These are phyloP conservation scores for Troides aeacus DNA, from an alignment of 2,888 invertebrate species.

Conservation along the genomic window DNA sequence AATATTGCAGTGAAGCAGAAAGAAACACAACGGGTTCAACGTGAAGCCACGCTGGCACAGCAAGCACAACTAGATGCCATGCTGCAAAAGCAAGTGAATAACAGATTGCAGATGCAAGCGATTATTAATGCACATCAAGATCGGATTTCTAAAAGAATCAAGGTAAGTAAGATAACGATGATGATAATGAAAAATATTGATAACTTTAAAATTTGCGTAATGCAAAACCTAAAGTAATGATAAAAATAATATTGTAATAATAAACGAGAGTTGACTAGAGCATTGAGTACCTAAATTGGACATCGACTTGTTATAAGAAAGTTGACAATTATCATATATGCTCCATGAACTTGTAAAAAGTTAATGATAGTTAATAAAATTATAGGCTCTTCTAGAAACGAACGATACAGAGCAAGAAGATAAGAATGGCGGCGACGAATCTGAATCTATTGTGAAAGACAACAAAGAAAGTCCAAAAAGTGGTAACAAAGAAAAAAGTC, in stretches of 20 bases:
- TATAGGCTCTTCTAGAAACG: constrained; percentile 59
- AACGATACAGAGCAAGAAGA: constrained; percentile 42
- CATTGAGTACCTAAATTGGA: no score
- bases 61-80: constrained; percentile 77
- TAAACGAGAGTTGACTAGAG: no score
- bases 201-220: no score
- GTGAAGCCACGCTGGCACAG: constrained; percentile 74
- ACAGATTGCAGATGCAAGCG: constrained; percentile 79
- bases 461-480: constrained; percentile 52
- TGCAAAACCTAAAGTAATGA: no score
- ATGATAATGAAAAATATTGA: not conserved
- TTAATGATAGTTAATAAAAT: constrained; percentile 14
- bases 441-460: constrained; percentile 41
- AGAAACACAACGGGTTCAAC: constrained; percentile 70
- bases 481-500: constrained; percentile 61
- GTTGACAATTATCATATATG: no score
- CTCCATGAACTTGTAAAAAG: no score
- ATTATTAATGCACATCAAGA: constrained; percentile 82
- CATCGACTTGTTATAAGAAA: no score
- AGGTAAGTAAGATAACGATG: constrained; percentile 52
- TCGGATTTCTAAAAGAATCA: constrained; percentile 81
- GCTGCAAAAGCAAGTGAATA: constrained; percentile 76
- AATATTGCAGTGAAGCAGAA: constrained; percentile 62
- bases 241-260: no score
- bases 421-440: constrained; percentile 33